Evolutionary conservation across 2,113 vertebrate genomes (phyloP), one percentile per base, ranked within the genome.

Genomic region (Ammospiza nelsoni): DNA sequence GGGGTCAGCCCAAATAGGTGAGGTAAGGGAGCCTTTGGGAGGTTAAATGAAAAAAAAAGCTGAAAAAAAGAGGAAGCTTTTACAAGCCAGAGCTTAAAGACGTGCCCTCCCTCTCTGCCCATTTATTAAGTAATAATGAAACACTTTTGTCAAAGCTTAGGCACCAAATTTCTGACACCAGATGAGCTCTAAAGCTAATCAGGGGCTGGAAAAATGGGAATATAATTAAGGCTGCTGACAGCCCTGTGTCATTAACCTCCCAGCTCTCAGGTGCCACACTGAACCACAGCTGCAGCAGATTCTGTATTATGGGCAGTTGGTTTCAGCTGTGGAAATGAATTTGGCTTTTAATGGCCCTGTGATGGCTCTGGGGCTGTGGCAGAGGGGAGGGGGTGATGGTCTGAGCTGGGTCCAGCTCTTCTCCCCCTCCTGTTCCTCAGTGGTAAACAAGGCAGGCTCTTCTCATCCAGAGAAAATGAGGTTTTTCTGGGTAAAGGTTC

Each of bases 161-260:
- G 85, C 89, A 87, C 89, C 84, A 84, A 80, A 94, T 96, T 91
- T 93, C 92, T 96, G 94, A 96, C 93, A 94, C 95, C 80, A 94
- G 94, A 96, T 92, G 92, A 93, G 93, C 92, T 89, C 67, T 95
- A 93, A 90, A 97, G 92, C 55, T 75, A 87, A 92, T 92, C 87
- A 91, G 65, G 61, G 92, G 15, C 39, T 71, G 92, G 65, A 90
- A 94, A 97, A 95, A 94, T 65, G 79, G 90, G 88, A 84, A 72
- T 90, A 90, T 94, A 74, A 95, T 95, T 95, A 94, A n/a, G 87
- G 95, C 65, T 93, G 95, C 96, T 84, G 95, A 82, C 93, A 95
- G 92, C 46, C 35, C 71, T 22, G 84, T 86, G 91, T 92, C 92
- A 62, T 96, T 87, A 93, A 95, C 92, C 94, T 97, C 94, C 8